Percentiles rank a stretch among this genome's conserved stretches.
Evolutionary conservation across 92 coral and sea anemone species (phyloP).

Genomic region (Heliopora coerulea): DNA sequence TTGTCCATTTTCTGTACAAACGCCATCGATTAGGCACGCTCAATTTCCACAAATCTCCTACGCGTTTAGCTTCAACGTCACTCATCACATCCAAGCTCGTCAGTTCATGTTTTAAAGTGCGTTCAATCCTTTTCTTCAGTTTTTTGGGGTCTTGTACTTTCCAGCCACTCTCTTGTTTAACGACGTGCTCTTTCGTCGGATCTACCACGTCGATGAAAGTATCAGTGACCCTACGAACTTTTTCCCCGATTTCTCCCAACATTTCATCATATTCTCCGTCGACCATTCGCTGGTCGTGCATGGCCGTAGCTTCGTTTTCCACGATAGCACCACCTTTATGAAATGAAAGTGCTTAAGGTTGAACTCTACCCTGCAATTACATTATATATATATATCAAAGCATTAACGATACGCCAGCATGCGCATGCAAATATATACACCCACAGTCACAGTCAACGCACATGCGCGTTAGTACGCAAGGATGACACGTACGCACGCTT

Average conservation of each 20-base stretch:
- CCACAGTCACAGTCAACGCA: no score
- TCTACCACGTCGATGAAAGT: slow-evolving; percentile 1
- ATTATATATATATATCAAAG: no score
- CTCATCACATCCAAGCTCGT: slow-evolving; percentile 71
- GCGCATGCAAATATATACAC: no score
- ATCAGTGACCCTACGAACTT: slow-evolving; percentile 3
- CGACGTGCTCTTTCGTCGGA: slow-evolving; percentile 13
- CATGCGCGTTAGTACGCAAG: no score
- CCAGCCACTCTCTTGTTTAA: slow-evolving; percentile 48
- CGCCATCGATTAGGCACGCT: slow-evolving; percentile 71
- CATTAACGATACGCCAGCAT: no score
- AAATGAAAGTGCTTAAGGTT: no score
- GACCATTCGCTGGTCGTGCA: slow-evolving; percentile 62
- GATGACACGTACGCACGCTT: no score
- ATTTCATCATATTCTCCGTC: slow-evolving; percentile 64
- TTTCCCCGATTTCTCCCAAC: slow-evolving; percentile 39
- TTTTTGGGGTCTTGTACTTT: slow-evolving; percentile 48
- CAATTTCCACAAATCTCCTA: slow-evolving; percentile 62
- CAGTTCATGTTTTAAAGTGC: slow-evolving; percentile 57
- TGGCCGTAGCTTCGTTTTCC: slow-evolving; percentile 58
- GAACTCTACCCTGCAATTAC: no score
- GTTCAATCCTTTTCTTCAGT: slow-evolving; percentile 41
- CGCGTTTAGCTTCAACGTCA: slow-evolving; percentile 52
- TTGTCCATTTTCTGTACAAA: slow-evolving; percentile 85
- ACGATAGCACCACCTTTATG: slow-evolving; percentile 46